phyloP scores from a whole-genome alignment of 2,113 vertebrate species.

The Cyanoliseus patagonus region DNA sequence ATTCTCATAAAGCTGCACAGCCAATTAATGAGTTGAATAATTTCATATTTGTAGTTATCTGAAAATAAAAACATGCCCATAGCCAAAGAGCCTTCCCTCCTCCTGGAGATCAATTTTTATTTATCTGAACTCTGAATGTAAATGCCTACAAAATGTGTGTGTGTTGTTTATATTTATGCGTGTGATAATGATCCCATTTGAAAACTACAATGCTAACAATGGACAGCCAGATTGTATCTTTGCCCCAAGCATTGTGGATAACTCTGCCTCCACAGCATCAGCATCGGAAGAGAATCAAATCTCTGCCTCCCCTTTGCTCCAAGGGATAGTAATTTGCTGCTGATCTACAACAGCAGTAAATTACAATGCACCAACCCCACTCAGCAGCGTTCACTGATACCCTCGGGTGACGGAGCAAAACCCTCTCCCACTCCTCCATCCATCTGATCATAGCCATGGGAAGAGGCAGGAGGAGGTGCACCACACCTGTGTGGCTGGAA shows the following conservation, averaged over 20 bases:
- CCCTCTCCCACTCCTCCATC: not conserved
- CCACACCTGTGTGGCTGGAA: not conserved
- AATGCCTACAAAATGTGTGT: not conserved
- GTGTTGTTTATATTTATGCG: not conserved
- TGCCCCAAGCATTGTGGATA: slow-evolving; percentile 1
- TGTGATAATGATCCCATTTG: not conserved
- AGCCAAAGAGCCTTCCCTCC: not conserved
- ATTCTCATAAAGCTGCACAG: slow-evolving; percentile 8
- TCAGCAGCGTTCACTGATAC: not conserved
- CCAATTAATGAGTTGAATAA: slow-evolving; percentile 35
- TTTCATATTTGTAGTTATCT: slow-evolving; percentile 16
- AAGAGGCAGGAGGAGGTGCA: not conserved
- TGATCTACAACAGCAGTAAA: not conserved
- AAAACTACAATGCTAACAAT: not conserved
- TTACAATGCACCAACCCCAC: not conserved
- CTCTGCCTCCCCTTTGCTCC: not conserved
- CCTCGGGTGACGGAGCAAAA: not conserved
- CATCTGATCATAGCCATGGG: not conserved
- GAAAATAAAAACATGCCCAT: not conserved
- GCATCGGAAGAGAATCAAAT: not conserved
- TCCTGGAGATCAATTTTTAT: not conserved
- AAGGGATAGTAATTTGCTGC: slow-evolving; percentile 5
- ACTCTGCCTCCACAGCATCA: slow-evolving; percentile 12
- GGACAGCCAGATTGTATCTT: slow-evolving; percentile 28
- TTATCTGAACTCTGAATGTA: not conserved